A percentile compares a stretch with the other conserved stretches of the same genome.
Conservation (phyloP, 2,113 vertebrate genomes). For the Ranitomeya imitator region DNA sequence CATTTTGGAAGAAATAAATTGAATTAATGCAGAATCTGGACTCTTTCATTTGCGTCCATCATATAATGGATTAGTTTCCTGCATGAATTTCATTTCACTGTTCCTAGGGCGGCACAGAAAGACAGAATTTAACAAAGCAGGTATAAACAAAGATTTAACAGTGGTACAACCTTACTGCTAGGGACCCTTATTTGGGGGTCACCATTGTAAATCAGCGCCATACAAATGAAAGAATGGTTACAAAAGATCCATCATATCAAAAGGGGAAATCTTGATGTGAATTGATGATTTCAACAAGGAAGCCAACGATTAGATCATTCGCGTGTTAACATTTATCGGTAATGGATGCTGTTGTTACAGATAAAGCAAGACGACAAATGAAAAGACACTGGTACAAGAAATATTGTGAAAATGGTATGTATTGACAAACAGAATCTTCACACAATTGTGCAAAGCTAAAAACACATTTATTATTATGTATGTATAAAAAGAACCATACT, state of each 20-base stretch:
- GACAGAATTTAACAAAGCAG: no score
- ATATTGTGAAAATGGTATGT: constrained; percentile 31
- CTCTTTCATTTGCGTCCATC: no score
- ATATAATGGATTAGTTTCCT: no score
- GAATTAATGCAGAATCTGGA: no score
- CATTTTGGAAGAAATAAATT: no score
- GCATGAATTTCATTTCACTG: no score
- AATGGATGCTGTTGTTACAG: background rate
- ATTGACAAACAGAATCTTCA: constrained; percentile 26
- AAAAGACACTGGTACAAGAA: constrained; percentile 19
- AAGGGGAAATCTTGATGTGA: background rate
- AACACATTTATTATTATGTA: constrained; percentile 37
- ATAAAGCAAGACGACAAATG: constrained; percentile 12
- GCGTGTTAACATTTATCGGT: background rate
- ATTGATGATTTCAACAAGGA: background rate
- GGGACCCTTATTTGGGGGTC: background rate
- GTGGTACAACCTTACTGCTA: no score
- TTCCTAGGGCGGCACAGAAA: no score
- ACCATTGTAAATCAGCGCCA: background rate
- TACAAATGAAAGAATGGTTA: background rate
- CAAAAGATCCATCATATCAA: background rate
- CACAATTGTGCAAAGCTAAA: constrained; percentile 27
- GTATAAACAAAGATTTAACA: no score
- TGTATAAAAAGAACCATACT: constrained; percentile 22
- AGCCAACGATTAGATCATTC: no score